A percentile compares a stretch with the other conserved stretches of the same genome.
phyloP scores from a whole-genome alignment of 2,797 vertebrate genomes.

The Gallinago stenura region DNA sequence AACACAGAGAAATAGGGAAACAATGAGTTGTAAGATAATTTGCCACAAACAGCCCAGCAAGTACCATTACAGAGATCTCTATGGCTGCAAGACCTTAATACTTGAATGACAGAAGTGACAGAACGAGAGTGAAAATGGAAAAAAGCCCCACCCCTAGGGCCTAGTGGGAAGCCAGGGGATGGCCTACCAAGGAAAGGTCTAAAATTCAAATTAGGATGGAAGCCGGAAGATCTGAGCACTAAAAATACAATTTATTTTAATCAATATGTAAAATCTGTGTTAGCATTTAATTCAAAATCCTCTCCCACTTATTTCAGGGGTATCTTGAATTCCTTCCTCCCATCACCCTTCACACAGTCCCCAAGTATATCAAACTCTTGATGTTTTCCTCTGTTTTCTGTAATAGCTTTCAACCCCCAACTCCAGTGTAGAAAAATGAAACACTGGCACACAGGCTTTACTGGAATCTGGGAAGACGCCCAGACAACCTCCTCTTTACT shows the following conservation, averaged over 20 bases:
- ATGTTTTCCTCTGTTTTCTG: background rate
- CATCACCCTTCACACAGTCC: background rate
- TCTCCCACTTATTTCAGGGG: background rate
- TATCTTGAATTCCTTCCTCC: background rate
- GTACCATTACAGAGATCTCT: background rate
- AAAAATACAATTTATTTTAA: background rate
- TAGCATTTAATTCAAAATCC: background rate
- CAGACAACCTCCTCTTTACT: background rate
- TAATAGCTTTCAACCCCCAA: background rate
- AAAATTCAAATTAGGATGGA: background rate
- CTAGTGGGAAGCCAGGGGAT: background rate
- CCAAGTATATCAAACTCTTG: accelerated
- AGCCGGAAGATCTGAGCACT: background rate
- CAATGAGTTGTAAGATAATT: background rate
- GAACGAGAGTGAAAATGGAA: background rate
- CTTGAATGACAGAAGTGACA: background rate
- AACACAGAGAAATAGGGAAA: background rate
- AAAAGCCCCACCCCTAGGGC: background rate
- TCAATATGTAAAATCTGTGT: accelerated
- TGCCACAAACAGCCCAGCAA: background rate
- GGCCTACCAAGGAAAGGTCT: background rate
- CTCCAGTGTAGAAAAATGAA: background rate
- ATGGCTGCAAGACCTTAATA: background rate
- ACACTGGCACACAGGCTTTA: background rate
- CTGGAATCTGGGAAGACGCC: background rate